These are phyloP conservation scores for Clamator glandarius DNA, from an alignment of 2,797 vertebrate genomes.

Conservation along the genomic window DNA sequence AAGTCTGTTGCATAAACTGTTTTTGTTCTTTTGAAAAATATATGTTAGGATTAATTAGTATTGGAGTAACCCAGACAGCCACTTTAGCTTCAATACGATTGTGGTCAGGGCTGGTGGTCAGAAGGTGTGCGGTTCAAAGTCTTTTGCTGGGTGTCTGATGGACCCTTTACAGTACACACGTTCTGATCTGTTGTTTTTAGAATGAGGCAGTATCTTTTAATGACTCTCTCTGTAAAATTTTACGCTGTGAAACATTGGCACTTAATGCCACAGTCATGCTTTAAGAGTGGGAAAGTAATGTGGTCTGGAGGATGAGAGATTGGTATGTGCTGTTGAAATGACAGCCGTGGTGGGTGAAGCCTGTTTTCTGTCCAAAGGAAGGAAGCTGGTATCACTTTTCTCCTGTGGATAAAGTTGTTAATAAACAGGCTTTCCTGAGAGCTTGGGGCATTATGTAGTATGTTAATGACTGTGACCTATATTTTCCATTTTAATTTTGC, in stretches of 20 bases:
- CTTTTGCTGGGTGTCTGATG: neutral
- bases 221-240: neutral
- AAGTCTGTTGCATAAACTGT: neutral
- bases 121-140: neutral
- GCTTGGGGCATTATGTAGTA: neutral
- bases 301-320: neutral
- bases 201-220: neutral
- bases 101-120: neutral
- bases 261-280: neutral
- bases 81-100: neutral
- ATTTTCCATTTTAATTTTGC: neutral
- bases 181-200: slow-evolving; percentile 1
- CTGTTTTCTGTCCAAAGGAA: neutral
- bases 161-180: neutral
- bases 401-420: neutral
- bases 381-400: accelerated
- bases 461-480: neutral
- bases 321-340: neutral
- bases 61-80: neutral
- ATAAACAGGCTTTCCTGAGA: neutral
- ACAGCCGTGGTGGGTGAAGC: neutral
- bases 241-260: neutral
- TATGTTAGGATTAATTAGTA: neutral
- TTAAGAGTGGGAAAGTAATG: neutral
- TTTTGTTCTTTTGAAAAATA: neutral